These are phyloP conservation scores for Latrodectus geometricus DNA, from an alignment of 1,140 invertebrate genomes.

Conservation along the genomic window DNA sequence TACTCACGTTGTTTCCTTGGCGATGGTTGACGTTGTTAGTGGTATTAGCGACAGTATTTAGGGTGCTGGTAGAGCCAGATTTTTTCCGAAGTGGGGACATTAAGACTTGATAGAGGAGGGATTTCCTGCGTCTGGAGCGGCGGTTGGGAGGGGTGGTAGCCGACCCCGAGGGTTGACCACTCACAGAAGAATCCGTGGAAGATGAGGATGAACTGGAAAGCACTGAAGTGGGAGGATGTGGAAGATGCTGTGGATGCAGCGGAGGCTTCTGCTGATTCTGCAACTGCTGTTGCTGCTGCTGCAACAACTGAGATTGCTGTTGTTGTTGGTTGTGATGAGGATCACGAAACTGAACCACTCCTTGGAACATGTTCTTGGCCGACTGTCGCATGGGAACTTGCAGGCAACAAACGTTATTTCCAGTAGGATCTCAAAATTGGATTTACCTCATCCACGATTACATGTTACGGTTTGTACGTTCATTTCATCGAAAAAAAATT, in stretches of 20 bases:
- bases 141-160: conserved; percentile 46
- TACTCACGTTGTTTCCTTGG: conserved; percentile 13
- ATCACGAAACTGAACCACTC: conserved; percentile 50
- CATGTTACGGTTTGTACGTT: too few species aligned
- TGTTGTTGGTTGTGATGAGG: conserved; percentile 18
- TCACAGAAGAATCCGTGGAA: neutral
- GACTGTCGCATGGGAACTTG: conserved; percentile 15
- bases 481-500: too few species aligned
- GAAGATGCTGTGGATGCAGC: conserved; percentile 14
- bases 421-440: too few species aligned
- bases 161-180: conserved; percentile 15
- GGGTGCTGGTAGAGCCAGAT: conserved; percentile 51
- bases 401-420: too few species aligned
- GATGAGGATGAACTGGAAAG: conserved; percentile 34
- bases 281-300: conserved; percentile 26
- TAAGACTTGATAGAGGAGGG: conserved; percentile 57
- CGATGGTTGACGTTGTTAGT: neutral
- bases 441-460: too few species aligned
- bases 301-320: neutral
- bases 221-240: conserved; percentile 9
- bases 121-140: conserved; percentile 46
- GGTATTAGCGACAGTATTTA: conserved; percentile 36
- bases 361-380: conserved; percentile 54
- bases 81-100: conserved; percentile 57
- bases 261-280: neutral